Evolutionary conservation across 2,888 invertebrate species (phyloP).

Genomic region (Luperina testacea): DNA sequence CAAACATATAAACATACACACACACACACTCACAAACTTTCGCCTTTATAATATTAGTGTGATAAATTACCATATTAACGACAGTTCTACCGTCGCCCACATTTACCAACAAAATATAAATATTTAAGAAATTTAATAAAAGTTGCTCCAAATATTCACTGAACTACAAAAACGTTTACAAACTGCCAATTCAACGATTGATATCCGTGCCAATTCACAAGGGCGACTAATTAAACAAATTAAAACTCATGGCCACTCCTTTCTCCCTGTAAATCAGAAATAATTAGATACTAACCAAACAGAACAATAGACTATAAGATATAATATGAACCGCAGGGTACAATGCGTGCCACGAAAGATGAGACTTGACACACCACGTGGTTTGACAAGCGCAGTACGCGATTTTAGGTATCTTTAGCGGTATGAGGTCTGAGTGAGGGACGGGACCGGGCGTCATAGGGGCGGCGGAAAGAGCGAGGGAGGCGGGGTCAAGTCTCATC

Average conservation of each 20-base stretch:
- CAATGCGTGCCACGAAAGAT: no score
- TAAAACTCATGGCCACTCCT: constrained; percentile 37
- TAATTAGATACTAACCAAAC: constrained; percentile 21
- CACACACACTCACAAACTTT: no score
- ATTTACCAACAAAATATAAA: constrained; percentile 11
- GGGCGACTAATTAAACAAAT: constrained; percentile 27
- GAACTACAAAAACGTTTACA: constrained; percentile 35
- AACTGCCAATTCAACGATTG: constrained; percentile 11
- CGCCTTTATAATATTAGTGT: no score
- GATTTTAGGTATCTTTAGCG: no score
- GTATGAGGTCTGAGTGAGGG: no score
- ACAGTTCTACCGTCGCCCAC: background rate
- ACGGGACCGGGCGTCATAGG: no score
- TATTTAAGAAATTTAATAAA: constrained; percentile 6
- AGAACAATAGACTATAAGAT: constrained; percentile 46
- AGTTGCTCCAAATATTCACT: constrained; percentile 24
- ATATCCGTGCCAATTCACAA: constrained; percentile 29
- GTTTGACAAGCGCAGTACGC: no score
- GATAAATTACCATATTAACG: constrained; percentile 23
- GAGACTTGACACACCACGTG: no score
- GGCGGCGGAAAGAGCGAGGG: no score
- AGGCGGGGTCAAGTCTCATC: no score
- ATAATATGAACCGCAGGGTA: constrained; percentile 28
- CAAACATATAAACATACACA: no score
- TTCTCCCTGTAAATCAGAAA: constrained; percentile 26